Percentiles rank a stretch among this genome's conserved stretches.
These are phyloP conservation scores for Chloropsis hardwickii DNA, from an alignment of 2,113 vertebrate species.

Conservation along the genomic window DNA sequence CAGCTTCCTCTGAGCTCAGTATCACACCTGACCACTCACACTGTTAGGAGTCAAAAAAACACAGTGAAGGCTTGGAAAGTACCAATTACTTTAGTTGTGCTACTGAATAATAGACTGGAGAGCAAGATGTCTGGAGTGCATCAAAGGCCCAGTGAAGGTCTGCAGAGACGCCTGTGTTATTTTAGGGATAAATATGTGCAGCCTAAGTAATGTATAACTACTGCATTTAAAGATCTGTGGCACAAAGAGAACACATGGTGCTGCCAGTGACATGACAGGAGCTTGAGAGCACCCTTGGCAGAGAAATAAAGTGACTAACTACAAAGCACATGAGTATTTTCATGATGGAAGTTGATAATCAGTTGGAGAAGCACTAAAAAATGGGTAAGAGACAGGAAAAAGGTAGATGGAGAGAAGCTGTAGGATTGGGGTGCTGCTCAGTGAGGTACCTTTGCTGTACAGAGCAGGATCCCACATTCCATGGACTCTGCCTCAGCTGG, in stretches of 20 bases:
- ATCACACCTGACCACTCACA: conserved; percentile 10
- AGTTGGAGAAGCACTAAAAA: background rate
- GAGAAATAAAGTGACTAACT: background rate
- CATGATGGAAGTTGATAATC: background rate
- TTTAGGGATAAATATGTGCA: conserved; percentile 33
- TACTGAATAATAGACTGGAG: background rate
- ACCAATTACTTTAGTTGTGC: conserved; percentile 26
- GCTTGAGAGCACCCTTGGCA: conserved; percentile 31
- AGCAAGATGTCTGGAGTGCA: conserved; percentile 38
- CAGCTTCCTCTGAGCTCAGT: background rate
- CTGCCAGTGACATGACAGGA: background rate
- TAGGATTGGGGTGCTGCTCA: background rate
- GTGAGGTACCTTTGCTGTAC: accelerated
- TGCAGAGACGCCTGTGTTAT: background rate
- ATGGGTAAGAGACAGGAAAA: background rate
- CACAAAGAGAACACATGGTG: background rate
- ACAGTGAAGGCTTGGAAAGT: background rate
- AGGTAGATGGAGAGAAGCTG: background rate
- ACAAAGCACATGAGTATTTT: background rate
- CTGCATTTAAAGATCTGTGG: conserved; percentile 19
- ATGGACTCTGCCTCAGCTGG: accelerated
- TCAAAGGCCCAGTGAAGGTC: conserved; percentile 45
- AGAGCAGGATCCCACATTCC: background rate
- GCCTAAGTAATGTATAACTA: conserved; percentile 6
- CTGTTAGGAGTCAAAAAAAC: conserved; percentile 1